Conservation (phyloP, 92 coral and sea anemone genomes). For the Chrysogorgia sp. region DNA sequence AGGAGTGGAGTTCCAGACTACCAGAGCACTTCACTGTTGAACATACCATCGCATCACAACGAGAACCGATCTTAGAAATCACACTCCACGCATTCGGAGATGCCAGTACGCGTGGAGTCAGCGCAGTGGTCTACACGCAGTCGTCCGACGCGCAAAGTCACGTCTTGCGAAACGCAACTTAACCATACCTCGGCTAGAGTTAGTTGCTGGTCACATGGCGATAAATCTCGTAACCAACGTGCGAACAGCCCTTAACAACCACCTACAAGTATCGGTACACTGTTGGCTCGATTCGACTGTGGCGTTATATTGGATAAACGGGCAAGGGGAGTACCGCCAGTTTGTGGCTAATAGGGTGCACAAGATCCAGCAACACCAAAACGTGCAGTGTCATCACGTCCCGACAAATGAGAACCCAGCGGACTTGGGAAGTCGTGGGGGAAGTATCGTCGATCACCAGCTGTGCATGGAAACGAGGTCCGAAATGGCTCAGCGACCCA, state of each 20-base stretch:
- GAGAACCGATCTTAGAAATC: slow-evolving; percentile 1
- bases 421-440: slow-evolving; percentile 30
- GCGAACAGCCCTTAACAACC: slow-evolving; percentile 1
- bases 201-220: slow-evolving; percentile 28
- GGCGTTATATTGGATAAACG: background rate
- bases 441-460: background rate
- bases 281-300: slow-evolving; percentile 9
- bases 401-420: no score
- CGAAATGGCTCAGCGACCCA: slow-evolving; percentile 3
- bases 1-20: background rate
- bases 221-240: background rate
- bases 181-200: slow-evolving; percentile 13
- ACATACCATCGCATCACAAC: background rate
- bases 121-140: slow-evolving; percentile 11
- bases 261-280: background rate
- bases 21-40: background rate
- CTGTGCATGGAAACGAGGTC: slow-evolving; percentile 1
- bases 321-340: slow-evolving; percentile 24
- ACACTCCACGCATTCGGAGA: no score
- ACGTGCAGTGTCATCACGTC: slow-evolving; percentile 4
- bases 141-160: slow-evolving; percentile 1
- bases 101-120: no score
- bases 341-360: slow-evolving; percentile 8
- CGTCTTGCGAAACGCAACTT: slow-evolving; percentile 17
- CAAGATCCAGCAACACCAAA: slow-evolving; percentile 14